A percentile compares a stretch with the other conserved stretches of the same genome.
Evolutionary conservation across 2,888 invertebrate species (phyloP).

Genomic region (Phasia obesa): DNA sequence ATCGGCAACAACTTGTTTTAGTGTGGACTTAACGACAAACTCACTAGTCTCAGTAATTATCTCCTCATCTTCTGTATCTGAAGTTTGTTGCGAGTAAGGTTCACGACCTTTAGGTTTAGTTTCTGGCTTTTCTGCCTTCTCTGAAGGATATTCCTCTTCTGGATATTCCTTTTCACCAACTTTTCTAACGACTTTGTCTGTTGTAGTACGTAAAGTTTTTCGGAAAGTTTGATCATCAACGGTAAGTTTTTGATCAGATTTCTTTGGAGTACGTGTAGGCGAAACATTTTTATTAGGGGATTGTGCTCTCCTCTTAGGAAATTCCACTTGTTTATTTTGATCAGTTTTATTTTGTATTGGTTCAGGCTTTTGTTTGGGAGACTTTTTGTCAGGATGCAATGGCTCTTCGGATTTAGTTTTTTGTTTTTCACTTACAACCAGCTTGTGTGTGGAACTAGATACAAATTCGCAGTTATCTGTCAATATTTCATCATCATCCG

Average conservation of each 20-base stretch:
- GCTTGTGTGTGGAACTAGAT: slow-evolving; percentile 17
- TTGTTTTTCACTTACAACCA: too few relatives aligned
- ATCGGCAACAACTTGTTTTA: background rate
- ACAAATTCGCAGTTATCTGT: background rate
- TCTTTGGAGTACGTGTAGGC: slow-evolving; percentile 24
- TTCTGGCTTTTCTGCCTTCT: slow-evolving; percentile 3
- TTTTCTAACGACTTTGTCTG: too few relatives aligned
- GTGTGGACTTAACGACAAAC: slow-evolving; percentile 6
- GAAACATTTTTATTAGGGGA: slow-evolving; percentile 22
- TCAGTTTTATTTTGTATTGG: background rate
- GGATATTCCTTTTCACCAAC: too few relatives aligned
- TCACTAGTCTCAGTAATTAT: slow-evolving; percentile 15
- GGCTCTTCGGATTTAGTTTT: background rate
- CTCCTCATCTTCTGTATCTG: slow-evolving; percentile 35
- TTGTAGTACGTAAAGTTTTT: background rate
- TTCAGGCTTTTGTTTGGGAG: slow-evolving; percentile 1
- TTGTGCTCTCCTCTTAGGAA: background rate
- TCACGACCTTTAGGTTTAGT: background rate
- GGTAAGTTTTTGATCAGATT: background rate
- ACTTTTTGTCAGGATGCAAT: background rate
- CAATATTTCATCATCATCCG: slow-evolving; percentile 1
- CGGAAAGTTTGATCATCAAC: slow-evolving; percentile 10
- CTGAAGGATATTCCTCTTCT: too few relatives aligned
- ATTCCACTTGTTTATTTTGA: background rate
- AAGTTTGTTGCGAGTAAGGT: background rate